These are phyloP conservation scores for Poecilia picta DNA, from an alignment of 2,797 vertebrate genomes.

Conservation along the genomic window DNA sequence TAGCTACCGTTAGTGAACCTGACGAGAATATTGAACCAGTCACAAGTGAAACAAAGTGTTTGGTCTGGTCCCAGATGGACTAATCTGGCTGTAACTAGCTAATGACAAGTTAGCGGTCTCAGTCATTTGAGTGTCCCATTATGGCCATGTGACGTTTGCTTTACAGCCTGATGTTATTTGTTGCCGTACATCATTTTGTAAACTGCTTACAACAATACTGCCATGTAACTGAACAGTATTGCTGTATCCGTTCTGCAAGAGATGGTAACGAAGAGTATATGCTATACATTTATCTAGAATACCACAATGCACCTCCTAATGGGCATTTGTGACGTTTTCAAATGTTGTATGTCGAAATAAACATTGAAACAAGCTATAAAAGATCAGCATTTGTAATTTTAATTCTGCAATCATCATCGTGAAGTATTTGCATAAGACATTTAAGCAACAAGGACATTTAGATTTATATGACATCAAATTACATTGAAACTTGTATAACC, in stretches of 20 bases:
- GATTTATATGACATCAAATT: background rate
- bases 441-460: background rate
- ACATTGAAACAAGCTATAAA: background rate
- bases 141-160: constrained; percentile 50
- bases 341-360: background rate
- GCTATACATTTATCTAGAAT: no score
- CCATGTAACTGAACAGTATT: background rate
- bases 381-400: background rate
- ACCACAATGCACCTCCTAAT: background rate
- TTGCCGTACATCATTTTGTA: constrained; percentile 14
- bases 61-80: constrained; percentile 42
- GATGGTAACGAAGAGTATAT: background rate
- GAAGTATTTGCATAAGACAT: background rate
- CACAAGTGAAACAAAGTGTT: constrained; percentile 24
- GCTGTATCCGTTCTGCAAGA: background rate
- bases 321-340: background rate
- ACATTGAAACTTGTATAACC: background rate
- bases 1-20: constrained; percentile 1
- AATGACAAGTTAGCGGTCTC: constrained; percentile 59
- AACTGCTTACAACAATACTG: background rate
- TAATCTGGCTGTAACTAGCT: constrained; percentile 51
- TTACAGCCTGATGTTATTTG: constrained; percentile 36
- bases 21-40: background rate
- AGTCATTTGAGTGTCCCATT: constrained; percentile 46
- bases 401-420: background rate